Conservation (phyloP, 2,888 invertebrate genomes). For the Caradrina kadenii region DNA sequence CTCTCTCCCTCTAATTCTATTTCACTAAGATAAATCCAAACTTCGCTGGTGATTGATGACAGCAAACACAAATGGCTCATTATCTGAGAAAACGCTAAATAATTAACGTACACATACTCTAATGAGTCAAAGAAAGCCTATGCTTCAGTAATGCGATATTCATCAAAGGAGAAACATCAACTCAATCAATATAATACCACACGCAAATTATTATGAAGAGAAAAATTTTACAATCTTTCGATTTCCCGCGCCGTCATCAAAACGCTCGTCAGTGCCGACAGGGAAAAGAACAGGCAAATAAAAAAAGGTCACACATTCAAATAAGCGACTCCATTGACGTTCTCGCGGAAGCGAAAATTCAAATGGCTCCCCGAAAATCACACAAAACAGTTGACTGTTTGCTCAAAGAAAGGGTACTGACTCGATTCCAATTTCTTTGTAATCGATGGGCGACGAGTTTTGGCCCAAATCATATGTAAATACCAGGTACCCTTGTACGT, state of each 20-base stretch:
- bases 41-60: too few relatives aligned
- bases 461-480: slow-evolving; percentile 64
- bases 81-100: slow-evolving; percentile 12
- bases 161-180: slow-evolving; percentile 29
- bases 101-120: slow-evolving; percentile 9
- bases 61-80: background rate
- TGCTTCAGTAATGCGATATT: slow-evolving; percentile 22
- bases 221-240: slow-evolving; percentile 19
- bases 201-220: slow-evolving; percentile 33
- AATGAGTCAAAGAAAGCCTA: slow-evolving; percentile 33
- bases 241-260: slow-evolving; percentile 26
- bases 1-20: background rate
- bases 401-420: slow-evolving; percentile 51
- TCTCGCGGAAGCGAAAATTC: slow-evolving; percentile 39
- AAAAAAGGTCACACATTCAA: slow-evolving; percentile 60
- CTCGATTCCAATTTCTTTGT: slow-evolving; percentile 63
- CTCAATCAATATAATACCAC: slow-evolving; percentile 20
- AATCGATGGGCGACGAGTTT: slow-evolving; percentile 57
- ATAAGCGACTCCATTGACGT: slow-evolving; percentile 49
- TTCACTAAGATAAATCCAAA: background rate
- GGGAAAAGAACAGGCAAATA: slow-evolving; percentile 48
- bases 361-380: slow-evolving; percentile 58
- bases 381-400: slow-evolving; percentile 60
- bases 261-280: slow-evolving; percentile 17
- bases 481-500: slow-evolving; percentile 36